Conservation (phyloP, 1,140 invertebrate genomes). For the Myzus persicae region DNA sequence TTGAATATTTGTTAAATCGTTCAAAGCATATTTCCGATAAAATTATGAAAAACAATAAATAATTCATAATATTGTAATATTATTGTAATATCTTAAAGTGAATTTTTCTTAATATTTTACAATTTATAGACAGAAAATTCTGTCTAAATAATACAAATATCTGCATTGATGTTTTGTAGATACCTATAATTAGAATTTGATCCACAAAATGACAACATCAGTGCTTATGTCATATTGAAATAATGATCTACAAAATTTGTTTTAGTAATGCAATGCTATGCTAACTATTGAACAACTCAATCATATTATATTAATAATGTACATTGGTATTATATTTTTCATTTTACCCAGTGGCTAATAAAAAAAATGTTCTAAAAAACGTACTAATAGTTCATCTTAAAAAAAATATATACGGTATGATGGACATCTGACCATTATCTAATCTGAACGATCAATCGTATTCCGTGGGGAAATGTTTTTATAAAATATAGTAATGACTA, state of each 20-base stretch:
- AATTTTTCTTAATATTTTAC: too few relatives aligned
- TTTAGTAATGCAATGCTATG: too few relatives aligned
- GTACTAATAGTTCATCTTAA: neutral
- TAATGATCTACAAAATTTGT: too few relatives aligned
- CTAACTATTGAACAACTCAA: too few relatives aligned
- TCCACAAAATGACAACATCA: neutral
- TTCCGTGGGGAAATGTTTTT: neutral
- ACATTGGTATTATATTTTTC: too few relatives aligned
- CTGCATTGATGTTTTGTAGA: too few relatives aligned
- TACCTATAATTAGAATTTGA: too few relatives aligned
- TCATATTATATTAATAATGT: too few relatives aligned
- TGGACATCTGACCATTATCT: neutral
- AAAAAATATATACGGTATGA: neutral
- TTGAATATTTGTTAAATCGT: neutral
- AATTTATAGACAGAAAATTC: too few relatives aligned
- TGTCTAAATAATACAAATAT: too few relatives aligned
- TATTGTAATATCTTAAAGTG: too few relatives aligned
- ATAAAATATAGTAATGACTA: neutral
- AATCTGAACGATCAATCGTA: neutral
- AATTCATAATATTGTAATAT: neutral
- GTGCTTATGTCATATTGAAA: too few relatives aligned
- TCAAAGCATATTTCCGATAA: neutral
- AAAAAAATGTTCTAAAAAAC: neutral
- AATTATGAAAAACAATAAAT: neutral
- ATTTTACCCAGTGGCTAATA: neutral